phyloP scores from a whole-genome alignment of 2,888 invertebrate species.

The Sesia bembeciformis region DNA sequence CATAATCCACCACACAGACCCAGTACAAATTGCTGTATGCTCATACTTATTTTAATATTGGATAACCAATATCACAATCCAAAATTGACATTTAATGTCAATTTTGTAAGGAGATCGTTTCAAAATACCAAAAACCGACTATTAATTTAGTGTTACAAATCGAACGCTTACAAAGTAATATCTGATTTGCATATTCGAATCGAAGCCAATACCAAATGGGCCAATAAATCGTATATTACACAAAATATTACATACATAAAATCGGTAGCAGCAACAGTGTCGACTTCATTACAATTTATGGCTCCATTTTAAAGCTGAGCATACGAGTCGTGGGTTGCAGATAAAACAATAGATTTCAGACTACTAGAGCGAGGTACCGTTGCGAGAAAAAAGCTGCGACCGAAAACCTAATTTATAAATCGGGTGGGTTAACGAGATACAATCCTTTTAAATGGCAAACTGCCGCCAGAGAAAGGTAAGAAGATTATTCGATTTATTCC shows the following conservation, averaged over 20 bases:
- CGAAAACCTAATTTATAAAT: constrained; percentile 33
- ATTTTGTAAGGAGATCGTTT: too few species aligned
- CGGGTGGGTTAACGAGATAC: constrained; percentile 38
- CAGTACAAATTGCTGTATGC: too few species aligned
- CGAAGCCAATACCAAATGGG: constrained; percentile 1
- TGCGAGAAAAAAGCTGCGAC: constrained; percentile 25
- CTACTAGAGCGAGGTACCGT: constrained; percentile 37
- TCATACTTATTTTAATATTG: too few species aligned
- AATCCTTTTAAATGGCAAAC: constrained; percentile 31
- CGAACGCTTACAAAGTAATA: background rate
- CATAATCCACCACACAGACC: too few species aligned
- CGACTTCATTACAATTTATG: constrained; percentile 45
- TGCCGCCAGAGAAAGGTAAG: background rate
- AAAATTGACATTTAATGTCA: too few species aligned
- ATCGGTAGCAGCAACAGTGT: constrained; percentile 41
- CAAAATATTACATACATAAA: constrained; percentile 20
- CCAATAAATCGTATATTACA: constrained; percentile 33
- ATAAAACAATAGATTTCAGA: constrained; percentile 7
- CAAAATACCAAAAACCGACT: too few species aligned
- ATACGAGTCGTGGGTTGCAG: constrained; percentile 16
- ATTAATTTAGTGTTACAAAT: too few species aligned
- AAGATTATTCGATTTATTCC: background rate
- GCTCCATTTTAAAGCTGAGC: constrained; percentile 30
- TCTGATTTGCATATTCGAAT: constrained; percentile 6
- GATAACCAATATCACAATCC: too few species aligned